Percentiles rank a stretch among this genome's conserved stretches.
phyloP scores from a whole-genome alignment of 2,797 vertebrate genomes.

The Micromesistius poutassou region DNA sequence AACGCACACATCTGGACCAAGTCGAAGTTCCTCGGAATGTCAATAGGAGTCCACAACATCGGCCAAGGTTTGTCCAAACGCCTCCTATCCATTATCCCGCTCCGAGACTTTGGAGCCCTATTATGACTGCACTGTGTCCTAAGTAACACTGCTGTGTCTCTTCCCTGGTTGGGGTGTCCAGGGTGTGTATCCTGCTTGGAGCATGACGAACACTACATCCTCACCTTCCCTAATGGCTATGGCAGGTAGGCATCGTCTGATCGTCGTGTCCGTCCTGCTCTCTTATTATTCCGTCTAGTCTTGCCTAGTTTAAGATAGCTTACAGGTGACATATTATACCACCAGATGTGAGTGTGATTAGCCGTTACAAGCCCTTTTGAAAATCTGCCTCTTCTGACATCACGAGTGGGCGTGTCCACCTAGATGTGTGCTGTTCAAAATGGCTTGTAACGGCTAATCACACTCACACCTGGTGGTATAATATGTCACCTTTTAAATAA shows the following conservation, averaged over 20 bases:
- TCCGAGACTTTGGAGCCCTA: background rate
- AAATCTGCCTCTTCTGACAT: no score
- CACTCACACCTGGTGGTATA: no score
- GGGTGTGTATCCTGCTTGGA: slow-evolving; percentile 97
- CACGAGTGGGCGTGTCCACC: no score
- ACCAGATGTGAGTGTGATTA: no score
- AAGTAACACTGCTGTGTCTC: background rate
- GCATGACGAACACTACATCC: slow-evolving; percentile 95
- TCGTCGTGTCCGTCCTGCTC: slow-evolving; percentile 25
- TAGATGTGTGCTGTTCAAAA: no score
- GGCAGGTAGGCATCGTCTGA: slow-evolving; percentile 80
- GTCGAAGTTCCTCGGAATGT: slow-evolving; percentile 98
- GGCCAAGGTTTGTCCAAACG: slow-evolving; percentile 83
- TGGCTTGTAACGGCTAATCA: no score
- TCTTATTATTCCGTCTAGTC: background rate
- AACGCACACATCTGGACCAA: slow-evolving; percentile 99
- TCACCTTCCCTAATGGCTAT: slow-evolving; percentile 97
- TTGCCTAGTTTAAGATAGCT: background rate
- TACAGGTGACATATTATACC: no score
- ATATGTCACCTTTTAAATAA: no score
- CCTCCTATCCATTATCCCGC: background rate
- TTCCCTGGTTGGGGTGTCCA: slow-evolving; percentile 43
- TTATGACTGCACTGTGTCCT: background rate
- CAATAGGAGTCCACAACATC: slow-evolving; percentile 97
- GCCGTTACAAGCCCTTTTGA: no score